Base-by-base conservation (phyloP, 2,888 invertebrate species). In the Pteria penguin region DNA sequence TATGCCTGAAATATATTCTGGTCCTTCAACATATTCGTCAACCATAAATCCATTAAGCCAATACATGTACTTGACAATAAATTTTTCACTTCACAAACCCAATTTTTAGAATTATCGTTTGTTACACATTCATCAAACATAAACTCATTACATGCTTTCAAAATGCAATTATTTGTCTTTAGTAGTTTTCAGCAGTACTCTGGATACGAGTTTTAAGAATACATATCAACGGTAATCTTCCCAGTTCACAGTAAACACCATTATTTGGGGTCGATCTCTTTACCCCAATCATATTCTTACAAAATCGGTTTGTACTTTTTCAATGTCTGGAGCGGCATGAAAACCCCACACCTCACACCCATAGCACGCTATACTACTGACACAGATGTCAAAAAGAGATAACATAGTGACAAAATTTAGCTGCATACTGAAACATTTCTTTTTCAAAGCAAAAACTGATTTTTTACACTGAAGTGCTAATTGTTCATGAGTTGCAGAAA, bases 161-260 rank as follows among this genome's bases (percentile, higher is more conserved):
- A 36, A 26, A 70, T 70, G 4, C 27, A 45, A 45, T 60, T 54
- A 33, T 58, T 31, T 31, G 8, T 33, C 8, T 57, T 33, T 24
- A 52, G 33, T 45, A 70, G 27, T 22, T 70, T 62, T 4, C 54
- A 61, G 62, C 67, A 76, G 29, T 72, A 76, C 32, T 67, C 22
- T 72, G n/a, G 14, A 72, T 60, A 5, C 60, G 22, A 60, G 3
- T 5, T 60, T 60, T 60, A 26, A 24, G 45, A 14, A 36, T 36
- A 14, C 45, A 36, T n/a, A n/a, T n/a, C n/a, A 36, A 57, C 4
- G 57, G 57, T 14, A 57, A 22, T 57, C 57, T 18, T 24, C 57
- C 57, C 11, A 57, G 57, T 57, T 22, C 57, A 24, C 57, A 57
- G 24, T 57, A 57, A 57, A 57, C 22, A 57, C 11, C 24, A 57